Percentiles rank a stretch among this genome's conserved stretches.
Evolutionary conservation across 2,797 vertebrate genomes (phyloP).

Genomic region (Hirundo rustica): DNA sequence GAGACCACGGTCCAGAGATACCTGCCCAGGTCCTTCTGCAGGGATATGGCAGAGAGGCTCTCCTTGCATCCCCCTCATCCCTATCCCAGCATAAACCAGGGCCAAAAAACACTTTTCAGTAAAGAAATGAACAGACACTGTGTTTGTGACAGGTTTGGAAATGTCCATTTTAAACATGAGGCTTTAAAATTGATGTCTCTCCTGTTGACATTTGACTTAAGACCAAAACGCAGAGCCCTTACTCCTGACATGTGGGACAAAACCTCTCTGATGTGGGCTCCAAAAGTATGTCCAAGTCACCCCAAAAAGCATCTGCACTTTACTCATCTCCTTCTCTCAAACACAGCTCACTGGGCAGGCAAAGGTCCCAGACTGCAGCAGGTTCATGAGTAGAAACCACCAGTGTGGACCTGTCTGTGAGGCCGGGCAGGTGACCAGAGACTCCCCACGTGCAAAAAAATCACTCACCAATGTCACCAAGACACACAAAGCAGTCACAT

Average conservation of each 20-base stretch:
- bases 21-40: neutral
- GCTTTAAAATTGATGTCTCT: neutral
- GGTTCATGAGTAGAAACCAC: neutral
- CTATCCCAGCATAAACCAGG: neutral
- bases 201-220: neutral
- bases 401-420: accelerated
- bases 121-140: neutral
- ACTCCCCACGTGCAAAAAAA: accelerated
- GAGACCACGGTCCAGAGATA: accelerated
- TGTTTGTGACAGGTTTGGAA: accelerated
- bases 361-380: neutral
- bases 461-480: too few relatives aligned
- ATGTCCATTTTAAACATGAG: accelerated
- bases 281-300: neutral
- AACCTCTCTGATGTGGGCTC: accelerated
- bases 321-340: neutral
- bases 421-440: neutral
- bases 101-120: neutral
- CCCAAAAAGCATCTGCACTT: neutral
- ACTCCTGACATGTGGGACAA: accelerated
- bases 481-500: too few relatives aligned
- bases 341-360: neutral
- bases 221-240: neutral
- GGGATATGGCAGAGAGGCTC: neutral
- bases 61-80: neutral